Evolutionary conservation across 2,888 invertebrate species (phyloP).

Genomic region (Crepidodera aurea): DNA sequence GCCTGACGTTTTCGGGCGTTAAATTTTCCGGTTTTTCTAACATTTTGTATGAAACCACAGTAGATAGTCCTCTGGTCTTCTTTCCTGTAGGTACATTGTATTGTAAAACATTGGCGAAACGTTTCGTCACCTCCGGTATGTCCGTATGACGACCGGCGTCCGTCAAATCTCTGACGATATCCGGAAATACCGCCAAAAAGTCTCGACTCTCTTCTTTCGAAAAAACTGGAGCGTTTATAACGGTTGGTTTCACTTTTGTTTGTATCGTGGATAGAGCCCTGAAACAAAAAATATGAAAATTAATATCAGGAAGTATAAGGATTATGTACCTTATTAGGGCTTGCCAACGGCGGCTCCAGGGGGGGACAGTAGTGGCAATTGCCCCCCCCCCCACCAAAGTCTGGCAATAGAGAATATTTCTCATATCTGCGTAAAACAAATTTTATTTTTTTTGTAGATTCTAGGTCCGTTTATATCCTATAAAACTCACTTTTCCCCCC

Average conservation of each 20-base stretch:
- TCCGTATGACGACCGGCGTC: constrained; percentile 78
- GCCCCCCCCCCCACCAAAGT: too few species aligned
- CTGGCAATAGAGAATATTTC: too few species aligned
- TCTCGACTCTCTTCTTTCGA: constrained; percentile 86
- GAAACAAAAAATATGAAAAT: constrained; percentile 44
- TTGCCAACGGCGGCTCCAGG: too few species aligned
- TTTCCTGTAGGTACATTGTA: constrained; percentile 94
- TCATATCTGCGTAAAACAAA: too few species aligned
- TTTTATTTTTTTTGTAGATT: too few species aligned
- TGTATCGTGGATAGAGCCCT: constrained; percentile 69
- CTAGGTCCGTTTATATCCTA: too few species aligned
- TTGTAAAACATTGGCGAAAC: constrained; percentile 79
- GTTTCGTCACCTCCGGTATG: constrained; percentile 80
- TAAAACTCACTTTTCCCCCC: too few species aligned
- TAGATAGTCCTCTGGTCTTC: constrained; percentile 79
- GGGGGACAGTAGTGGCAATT: too few species aligned
- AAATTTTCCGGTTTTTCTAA: constrained; percentile 72
- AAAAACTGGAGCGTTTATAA: constrained; percentile 66
- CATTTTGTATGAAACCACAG: constrained; percentile 79
- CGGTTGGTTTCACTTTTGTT: constrained; percentile 68
- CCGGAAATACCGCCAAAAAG: constrained; percentile 89
- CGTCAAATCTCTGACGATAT: constrained; percentile 83
- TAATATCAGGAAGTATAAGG: too few species aligned
- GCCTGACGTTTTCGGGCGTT: constrained; percentile 78
- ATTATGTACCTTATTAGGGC: too few species aligned